Conservation (phyloP, 2,888 invertebrate genomes). For the Pammene fasciana region DNA sequence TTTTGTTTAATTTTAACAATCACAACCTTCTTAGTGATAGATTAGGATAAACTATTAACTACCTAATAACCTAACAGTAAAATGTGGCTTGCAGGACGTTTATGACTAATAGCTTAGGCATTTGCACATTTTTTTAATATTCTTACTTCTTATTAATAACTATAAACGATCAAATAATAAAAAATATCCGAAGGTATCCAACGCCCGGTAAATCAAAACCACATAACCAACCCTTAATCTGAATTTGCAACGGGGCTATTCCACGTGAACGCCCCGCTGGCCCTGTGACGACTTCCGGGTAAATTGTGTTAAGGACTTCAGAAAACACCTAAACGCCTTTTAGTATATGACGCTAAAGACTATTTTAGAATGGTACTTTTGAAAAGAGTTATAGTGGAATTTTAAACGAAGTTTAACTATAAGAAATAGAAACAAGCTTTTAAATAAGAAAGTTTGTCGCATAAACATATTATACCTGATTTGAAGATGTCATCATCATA, state of each 20-base stretch:
- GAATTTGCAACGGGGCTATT: slow-evolving; percentile 53
- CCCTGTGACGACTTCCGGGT: slow-evolving; percentile 62
- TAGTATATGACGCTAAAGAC: not conserved
- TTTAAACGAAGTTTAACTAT: not conserved
- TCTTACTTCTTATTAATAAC: not conserved
- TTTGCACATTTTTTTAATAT: too few relatives aligned
- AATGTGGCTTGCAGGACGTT: too few relatives aligned
- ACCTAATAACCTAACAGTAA: too few relatives aligned
- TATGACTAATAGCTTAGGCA: too few relatives aligned
- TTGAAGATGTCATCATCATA: too few relatives aligned
- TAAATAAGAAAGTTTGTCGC: not conserved
- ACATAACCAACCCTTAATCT: slow-evolving; percentile 44
- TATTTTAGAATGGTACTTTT: not conserved
- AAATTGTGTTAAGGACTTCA: slow-evolving; percentile 70
- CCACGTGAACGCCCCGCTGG: slow-evolving; percentile 65
- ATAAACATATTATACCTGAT: too few relatives aligned
- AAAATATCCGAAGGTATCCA: slow-evolving; percentile 1
- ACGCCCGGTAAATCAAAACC: slow-evolving; percentile 42
- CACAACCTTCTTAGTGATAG: too few relatives aligned
- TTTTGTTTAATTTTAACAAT: too few relatives aligned
- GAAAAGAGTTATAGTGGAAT: not conserved
- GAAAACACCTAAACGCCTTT: slow-evolving; percentile 23
- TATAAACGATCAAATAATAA: not conserved
- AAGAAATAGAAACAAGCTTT: not conserved
- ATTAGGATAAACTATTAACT: too few relatives aligned